A percentile compares a stretch with the other conserved stretches of the same genome.
phyloP scores from a whole-genome alignment of 2,113 vertebrate genomes.

The Rynchops niger region DNA sequence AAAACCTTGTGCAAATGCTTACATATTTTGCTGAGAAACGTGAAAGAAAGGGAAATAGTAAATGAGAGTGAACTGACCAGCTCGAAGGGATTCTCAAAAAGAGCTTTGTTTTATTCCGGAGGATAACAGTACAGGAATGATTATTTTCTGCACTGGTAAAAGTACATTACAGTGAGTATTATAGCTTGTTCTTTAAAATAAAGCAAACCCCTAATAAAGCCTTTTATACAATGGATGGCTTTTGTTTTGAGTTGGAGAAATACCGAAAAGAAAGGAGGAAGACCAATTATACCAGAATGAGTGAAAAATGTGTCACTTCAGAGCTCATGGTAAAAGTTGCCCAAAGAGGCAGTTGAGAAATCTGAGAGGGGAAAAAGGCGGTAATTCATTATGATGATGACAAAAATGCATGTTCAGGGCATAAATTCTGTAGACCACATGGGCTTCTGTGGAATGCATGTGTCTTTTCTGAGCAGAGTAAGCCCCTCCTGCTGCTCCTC shows the following conservation, averaged over 20 bases:
- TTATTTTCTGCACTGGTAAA: background rate
- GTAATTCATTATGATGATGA: background rate
- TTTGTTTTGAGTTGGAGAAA: background rate
- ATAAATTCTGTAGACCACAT: background rate
- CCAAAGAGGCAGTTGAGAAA: background rate
- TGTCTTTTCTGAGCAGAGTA: background rate
- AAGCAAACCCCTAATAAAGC: background rate
- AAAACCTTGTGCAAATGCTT: background rate
- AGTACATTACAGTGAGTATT: background rate
- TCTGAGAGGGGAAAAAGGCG: too few species aligned
- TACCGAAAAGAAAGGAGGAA: background rate
- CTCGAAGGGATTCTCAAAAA: background rate
- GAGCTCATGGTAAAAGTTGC: background rate
- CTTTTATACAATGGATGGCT: background rate
- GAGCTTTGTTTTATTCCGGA: background rate
- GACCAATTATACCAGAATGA: background rate
- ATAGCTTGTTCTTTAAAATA: background rate
- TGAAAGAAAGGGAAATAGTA: background rate
- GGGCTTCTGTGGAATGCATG: background rate
- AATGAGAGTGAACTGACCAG: background rate
- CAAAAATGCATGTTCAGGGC: background rate
- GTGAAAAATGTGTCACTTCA: background rate
- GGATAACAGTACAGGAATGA: background rate
- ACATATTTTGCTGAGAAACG: background rate
- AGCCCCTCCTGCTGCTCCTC: background rate